Percentiles rank a stretch among this genome's conserved stretches.
These are phyloP conservation scores for Platycnemis pennipes DNA, from an alignment of 2,888 invertebrate species.

Conservation along the genomic window DNA sequence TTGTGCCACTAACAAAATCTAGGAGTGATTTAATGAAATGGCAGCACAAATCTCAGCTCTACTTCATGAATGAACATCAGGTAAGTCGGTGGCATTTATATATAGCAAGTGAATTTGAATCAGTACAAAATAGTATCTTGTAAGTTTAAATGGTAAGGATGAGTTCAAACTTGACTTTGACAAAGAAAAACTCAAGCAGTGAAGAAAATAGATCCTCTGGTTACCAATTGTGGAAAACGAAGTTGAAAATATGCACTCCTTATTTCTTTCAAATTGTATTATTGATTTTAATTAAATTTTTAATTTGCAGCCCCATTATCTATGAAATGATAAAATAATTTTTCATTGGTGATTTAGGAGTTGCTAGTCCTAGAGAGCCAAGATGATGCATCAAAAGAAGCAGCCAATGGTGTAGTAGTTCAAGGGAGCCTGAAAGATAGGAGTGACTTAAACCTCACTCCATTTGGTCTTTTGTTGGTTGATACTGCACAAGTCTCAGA, in stretches of 20 bases:
- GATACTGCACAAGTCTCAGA: neutral
- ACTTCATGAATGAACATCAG: slow-evolving; percentile 83
- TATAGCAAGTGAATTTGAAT: too few relatives aligned
- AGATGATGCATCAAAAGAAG: slow-evolving; percentile 75
- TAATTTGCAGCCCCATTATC: slow-evolving; percentile 32
- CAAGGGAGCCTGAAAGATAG: neutral
- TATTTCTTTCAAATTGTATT: slow-evolving; percentile 68
- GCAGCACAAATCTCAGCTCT: slow-evolving; percentile 83
- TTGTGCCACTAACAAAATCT: slow-evolving; percentile 81
- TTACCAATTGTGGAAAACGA: neutral
- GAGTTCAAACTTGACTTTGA: neutral
- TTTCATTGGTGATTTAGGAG: slow-evolving; percentile 77
- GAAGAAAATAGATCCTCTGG: neutral
- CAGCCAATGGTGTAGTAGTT: neutral
- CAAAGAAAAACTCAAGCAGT: neutral
- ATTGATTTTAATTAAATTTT: slow-evolving; percentile 60
- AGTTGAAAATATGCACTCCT: slow-evolving; percentile 69
- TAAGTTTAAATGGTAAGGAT: too few relatives aligned
- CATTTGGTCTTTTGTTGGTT: slow-evolving; percentile 51
- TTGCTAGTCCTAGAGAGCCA: slow-evolving; percentile 79
- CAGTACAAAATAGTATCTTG: too few relatives aligned
- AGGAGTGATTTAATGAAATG: slow-evolving; percentile 80
- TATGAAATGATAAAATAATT: neutral
- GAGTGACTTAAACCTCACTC: slow-evolving; percentile 1
- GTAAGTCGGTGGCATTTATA: slow-evolving; percentile 77